These are phyloP conservation scores for Pseudochirops corinnae DNA, from an alignment of 2,797 vertebrate species.

Conservation along the genomic window DNA sequence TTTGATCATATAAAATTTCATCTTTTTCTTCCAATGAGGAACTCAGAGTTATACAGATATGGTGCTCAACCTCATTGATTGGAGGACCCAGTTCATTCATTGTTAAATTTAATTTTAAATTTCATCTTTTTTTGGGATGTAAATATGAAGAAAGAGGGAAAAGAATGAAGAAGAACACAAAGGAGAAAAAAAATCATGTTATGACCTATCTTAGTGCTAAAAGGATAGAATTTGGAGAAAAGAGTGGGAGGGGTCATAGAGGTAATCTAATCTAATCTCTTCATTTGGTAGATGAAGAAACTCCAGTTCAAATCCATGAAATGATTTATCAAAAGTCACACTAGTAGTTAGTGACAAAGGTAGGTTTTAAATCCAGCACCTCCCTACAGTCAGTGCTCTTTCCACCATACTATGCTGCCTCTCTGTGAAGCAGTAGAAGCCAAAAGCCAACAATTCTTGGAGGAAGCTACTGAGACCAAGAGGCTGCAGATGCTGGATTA, in stretches of 20 bases:
- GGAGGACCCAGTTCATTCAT: constrained; percentile 65
- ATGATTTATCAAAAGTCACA: background rate
- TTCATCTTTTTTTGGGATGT: constrained; percentile 41
- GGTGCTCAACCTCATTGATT: constrained; percentile 46
- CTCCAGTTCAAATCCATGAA: background rate
- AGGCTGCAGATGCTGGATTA: background rate
- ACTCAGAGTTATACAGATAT: constrained; percentile 50
- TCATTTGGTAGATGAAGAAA: background rate
- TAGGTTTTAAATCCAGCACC: background rate
- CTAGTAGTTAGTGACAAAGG: background rate
- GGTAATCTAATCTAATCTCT: background rate
- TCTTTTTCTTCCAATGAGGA: constrained; percentile 13
- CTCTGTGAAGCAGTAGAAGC: background rate
- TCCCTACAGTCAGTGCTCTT: background rate
- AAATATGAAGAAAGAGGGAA: constrained; percentile 59
- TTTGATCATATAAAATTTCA: background rate
- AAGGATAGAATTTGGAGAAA: constrained; percentile 49
- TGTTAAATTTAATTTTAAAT: constrained; percentile 62
- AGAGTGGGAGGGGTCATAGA: background rate
- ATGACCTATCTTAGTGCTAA: constrained; percentile 54
- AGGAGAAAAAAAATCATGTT: constrained; percentile 73
- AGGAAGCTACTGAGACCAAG: background rate
- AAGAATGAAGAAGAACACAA: constrained; percentile 47
- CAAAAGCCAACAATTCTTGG: background rate
- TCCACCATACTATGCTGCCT: background rate